phyloP scores from a whole-genome alignment of 2,888 invertebrate species.

The Agrenia bidenticulata region DNA sequence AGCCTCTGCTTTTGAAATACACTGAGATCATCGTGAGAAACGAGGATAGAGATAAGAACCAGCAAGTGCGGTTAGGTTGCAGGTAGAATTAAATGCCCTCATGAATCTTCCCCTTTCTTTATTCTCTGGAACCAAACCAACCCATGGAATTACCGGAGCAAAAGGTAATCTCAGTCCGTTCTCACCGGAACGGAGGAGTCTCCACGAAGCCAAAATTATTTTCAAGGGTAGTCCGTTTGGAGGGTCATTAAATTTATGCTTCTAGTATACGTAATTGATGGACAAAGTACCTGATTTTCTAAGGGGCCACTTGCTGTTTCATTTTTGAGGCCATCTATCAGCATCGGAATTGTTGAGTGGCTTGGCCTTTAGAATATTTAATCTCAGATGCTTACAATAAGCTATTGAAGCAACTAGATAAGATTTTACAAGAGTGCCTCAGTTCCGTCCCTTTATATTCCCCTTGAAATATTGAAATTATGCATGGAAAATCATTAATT shows the following conservation, averaged over 20 bases:
- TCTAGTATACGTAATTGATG: not conserved
- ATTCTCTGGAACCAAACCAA: not conserved
- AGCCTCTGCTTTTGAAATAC: not conserved
- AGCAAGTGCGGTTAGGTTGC: constrained; percentile 18
- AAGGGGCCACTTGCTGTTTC: constrained; percentile 10
- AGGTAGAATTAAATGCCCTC: constrained; percentile 22
- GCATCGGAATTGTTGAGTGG: not conserved
- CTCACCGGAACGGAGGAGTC: constrained; percentile 12
- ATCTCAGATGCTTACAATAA: not conserved
- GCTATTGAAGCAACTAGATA: no score
- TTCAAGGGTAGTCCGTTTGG: constrained; percentile 3
- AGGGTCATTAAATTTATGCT: not conserved
- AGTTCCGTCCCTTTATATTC: no score
- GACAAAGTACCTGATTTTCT: not conserved
- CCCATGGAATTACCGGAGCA: constrained; percentile 15
- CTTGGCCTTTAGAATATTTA: not conserved
- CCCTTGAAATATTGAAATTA: no score
- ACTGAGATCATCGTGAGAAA: constrained; percentile 16
- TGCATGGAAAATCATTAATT: no score
- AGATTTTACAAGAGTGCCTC: no score
- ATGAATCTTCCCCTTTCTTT: constrained; percentile 19
- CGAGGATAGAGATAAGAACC: not conserved
- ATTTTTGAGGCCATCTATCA: not conserved
- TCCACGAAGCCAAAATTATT: constrained; percentile 17
- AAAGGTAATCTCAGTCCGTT: constrained; percentile 15